A percentile compares a stretch with the other conserved stretches of the same genome.
Evolutionary conservation across 2,113 vertebrate species (phyloP).

Genomic region (Pithys albifrons): DNA sequence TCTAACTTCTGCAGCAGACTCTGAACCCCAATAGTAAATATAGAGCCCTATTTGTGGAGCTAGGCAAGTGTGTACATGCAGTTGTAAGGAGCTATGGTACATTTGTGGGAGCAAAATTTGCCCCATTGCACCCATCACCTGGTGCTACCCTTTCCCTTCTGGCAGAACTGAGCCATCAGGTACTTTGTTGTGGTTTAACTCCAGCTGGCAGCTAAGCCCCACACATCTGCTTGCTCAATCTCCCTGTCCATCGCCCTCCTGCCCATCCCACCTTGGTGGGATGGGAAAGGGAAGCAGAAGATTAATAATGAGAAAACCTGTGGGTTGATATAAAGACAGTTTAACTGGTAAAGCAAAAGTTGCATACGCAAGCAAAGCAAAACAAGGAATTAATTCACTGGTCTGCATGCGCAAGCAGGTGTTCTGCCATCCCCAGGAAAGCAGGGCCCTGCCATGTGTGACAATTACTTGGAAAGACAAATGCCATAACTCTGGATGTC

Average conservation of each 20-base stretch:
- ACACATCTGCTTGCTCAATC: background rate
- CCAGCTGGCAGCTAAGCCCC: background rate
- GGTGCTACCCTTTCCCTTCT: background rate
- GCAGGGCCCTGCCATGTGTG: background rate
- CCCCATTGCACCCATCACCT: background rate
- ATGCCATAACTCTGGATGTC: background rate
- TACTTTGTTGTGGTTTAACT: background rate
- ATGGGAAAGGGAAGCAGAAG: background rate
- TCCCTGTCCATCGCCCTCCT: background rate
- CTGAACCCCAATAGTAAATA: background rate
- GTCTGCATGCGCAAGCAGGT: background rate
- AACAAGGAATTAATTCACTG: background rate
- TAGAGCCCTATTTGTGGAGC: background rate
- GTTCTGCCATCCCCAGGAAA: background rate
- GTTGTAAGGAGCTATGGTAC: background rate
- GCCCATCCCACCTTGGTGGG: background rate
- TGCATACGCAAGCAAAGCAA: background rate
- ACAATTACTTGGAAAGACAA: background rate
- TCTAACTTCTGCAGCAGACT: background rate
- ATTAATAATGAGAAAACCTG: background rate
- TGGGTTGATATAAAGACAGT: background rate
- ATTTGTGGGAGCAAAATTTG: background rate
- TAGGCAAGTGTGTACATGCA: background rate
- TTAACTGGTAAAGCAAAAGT: background rate
- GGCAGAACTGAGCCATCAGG: background rate